Evolutionary conservation across 2,888 invertebrate genomes (phyloP).

Genomic region (Branchipolynoe longqiensis): DNA sequence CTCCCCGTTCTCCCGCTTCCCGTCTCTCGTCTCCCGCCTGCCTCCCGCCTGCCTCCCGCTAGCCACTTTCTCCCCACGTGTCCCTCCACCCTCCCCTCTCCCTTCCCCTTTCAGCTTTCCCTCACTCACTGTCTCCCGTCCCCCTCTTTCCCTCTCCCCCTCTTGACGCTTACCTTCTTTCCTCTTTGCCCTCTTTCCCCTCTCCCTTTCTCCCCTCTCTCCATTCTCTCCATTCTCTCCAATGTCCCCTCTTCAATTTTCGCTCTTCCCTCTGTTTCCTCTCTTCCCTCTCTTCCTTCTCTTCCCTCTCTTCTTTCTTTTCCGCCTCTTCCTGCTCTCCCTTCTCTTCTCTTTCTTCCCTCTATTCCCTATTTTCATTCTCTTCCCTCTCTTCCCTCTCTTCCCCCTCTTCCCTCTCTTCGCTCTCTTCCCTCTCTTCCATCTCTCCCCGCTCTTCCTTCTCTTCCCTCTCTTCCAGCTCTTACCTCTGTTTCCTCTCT

Average conservation of each 20-base stretch:
- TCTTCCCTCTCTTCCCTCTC: too few relatives aligned
- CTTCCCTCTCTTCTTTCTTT: not conserved
- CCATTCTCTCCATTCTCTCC: not conserved
- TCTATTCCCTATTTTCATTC: too few relatives aligned
- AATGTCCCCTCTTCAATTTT: not conserved
- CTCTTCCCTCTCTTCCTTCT: not conserved
- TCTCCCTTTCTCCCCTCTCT: not conserved
- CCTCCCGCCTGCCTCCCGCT: not conserved
- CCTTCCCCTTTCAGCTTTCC: not conserved
- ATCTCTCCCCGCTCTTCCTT: not conserved
- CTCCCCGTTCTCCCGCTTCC: too few relatives aligned
- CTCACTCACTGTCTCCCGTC: not conserved
- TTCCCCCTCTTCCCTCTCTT: too few relatives aligned
- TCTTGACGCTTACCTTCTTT: too few relatives aligned
- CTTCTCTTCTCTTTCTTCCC: too few relatives aligned
- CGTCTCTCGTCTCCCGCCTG: too few relatives aligned
- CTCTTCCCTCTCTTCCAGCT: not conserved
- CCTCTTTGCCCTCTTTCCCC: too few relatives aligned
- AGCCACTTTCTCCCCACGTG: not conserved
- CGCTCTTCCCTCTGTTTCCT: not conserved
- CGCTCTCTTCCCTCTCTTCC: not conserved
- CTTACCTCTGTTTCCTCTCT: not conserved
- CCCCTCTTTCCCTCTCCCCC: not conserved
- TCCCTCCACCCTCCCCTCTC: not conserved
- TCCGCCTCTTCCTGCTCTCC: too few relatives aligned